phyloP scores from a whole-genome alignment of 2,888 invertebrate species.

The Chalcis sispes region DNA sequence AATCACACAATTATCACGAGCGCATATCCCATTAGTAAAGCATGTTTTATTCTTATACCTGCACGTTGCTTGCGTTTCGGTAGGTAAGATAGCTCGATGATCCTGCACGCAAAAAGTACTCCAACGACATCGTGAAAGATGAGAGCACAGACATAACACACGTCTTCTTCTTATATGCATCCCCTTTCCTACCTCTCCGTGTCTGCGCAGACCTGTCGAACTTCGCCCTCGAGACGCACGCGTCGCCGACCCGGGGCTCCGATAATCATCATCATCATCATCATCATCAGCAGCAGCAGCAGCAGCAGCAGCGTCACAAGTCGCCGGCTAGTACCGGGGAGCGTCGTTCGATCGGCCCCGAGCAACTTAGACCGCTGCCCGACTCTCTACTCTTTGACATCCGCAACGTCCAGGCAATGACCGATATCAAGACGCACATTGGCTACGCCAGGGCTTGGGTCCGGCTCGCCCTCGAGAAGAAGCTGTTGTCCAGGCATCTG shows the following conservation, averaged over 20 bases:
- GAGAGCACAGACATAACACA: neutral
- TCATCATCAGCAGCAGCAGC: no score
- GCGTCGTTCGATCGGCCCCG: constrained; percentile 76
- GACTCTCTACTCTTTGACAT: constrained; percentile 93
- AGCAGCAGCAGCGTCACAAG: constrained; percentile 51
- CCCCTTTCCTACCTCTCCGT: neutral
- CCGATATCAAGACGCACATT: constrained; percentile 98
- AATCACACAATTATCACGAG: neutral
- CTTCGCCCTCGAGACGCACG: constrained; percentile 84
- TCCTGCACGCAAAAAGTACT: constrained; percentile 30
- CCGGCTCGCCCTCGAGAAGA: constrained; percentile 95
- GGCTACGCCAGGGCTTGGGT: constrained; percentile 98
- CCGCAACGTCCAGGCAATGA: constrained; percentile 95
- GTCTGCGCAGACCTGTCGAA: constrained; percentile 85
- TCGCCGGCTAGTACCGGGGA: constrained; percentile 64
- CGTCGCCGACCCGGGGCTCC: constrained; percentile 76
- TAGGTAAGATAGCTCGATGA: constrained; percentile 51
- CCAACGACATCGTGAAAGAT: neutral
- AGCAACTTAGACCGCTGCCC: constrained; percentile 83
- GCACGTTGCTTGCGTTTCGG: constrained; percentile 60
- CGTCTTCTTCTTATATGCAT: constrained; percentile 16
- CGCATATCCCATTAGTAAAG: constrained; percentile 1
- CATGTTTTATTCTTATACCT: constrained; percentile 40
- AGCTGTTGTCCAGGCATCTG: constrained; percentile 94
- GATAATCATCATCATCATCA: no score